These are phyloP conservation scores for Teinopalpus imperialis DNA, from an alignment of 2,888 invertebrate genomes.

Conservation along the genomic window DNA sequence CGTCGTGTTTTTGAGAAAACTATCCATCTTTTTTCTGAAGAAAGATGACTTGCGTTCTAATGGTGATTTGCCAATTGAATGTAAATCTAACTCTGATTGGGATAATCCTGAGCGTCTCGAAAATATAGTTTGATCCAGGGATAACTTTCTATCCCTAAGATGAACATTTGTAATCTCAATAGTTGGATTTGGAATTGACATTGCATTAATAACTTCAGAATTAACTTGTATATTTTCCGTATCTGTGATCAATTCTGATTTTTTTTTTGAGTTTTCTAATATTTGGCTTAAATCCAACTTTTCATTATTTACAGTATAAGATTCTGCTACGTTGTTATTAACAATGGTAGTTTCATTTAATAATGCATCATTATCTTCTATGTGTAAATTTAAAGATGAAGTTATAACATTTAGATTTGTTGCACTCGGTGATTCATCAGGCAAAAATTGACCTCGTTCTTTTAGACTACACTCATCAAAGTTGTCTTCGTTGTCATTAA, in stretches of 20 bases:
- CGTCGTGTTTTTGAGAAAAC: conserved; percentile 68
- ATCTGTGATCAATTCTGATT: background rate
- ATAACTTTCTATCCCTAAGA: conserved; percentile 58
- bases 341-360: conserved; percentile 18
- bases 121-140: conserved; percentile 64
- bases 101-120: conserved; percentile 57
- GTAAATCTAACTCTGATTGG: conserved; percentile 68
- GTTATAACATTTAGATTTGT: conserved; percentile 49
- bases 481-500: conserved; percentile 54
- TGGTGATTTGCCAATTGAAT: conserved; percentile 67
- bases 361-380: too few relatives aligned
- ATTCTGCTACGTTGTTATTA: conserved; percentile 13
- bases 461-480: conserved; percentile 38
- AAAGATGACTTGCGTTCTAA: conserved; percentile 72
- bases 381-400: conserved; percentile 28
- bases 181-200: background rate
- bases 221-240: background rate
- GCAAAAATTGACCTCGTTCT: conserved; percentile 26
- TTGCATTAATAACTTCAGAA: background rate
- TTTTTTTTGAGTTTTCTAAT: background rate
- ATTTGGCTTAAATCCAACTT: background rate
- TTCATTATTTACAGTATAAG: background rate
- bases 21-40: conserved; percentile 72
- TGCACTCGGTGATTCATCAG: conserved; percentile 42
- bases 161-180: conserved; percentile 3